Conservation (phyloP, 1,140 invertebrate genomes). For the Prorops nasuta region DNA sequence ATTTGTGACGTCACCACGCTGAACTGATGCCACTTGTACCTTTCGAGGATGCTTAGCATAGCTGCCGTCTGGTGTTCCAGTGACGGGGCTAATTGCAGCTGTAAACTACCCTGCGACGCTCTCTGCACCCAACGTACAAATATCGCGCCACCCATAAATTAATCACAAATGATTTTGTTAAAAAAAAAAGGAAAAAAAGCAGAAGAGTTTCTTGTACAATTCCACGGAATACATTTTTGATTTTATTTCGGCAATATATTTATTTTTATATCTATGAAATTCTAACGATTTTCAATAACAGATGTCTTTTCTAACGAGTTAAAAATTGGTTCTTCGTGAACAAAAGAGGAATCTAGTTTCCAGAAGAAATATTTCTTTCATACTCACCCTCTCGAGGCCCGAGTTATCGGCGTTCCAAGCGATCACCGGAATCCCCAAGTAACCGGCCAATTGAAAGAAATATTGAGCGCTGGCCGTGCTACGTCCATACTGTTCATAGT, state of each 20-base stretch:
- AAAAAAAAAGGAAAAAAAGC: too few relatives aligned
- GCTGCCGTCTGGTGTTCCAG: slow-evolving; percentile 91
- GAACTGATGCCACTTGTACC: slow-evolving; percentile 97
- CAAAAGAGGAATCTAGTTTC: too few relatives aligned
- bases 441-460: slow-evolving; percentile 86
- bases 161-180: neutral
- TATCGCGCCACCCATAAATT: neutral
- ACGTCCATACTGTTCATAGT: slow-evolving; percentile 80
- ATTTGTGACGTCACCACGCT: slow-evolving; percentile 91
- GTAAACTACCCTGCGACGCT: slow-evolving; percentile 79
- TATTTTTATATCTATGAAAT: too few relatives aligned
- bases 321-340: too few relatives aligned
- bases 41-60: slow-evolving; percentile 87
- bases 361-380: neutral
- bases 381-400: slow-evolving; percentile 69
- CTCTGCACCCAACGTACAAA: too few relatives aligned
- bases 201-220: too few relatives aligned
- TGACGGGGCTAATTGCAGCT: slow-evolving; percentile 89
- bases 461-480: slow-evolving; percentile 92
- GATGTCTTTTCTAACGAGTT: too few relatives aligned
- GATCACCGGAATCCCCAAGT: slow-evolving; percentile 84
- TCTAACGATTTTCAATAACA: too few relatives aligned
- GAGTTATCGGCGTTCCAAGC: slow-evolving; percentile 95
- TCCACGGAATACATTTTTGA: too few relatives aligned
- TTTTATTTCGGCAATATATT: too few relatives aligned